Base-by-base conservation (phyloP, 2,797 vertebrate species). In the Sebastes goodei region DNA sequence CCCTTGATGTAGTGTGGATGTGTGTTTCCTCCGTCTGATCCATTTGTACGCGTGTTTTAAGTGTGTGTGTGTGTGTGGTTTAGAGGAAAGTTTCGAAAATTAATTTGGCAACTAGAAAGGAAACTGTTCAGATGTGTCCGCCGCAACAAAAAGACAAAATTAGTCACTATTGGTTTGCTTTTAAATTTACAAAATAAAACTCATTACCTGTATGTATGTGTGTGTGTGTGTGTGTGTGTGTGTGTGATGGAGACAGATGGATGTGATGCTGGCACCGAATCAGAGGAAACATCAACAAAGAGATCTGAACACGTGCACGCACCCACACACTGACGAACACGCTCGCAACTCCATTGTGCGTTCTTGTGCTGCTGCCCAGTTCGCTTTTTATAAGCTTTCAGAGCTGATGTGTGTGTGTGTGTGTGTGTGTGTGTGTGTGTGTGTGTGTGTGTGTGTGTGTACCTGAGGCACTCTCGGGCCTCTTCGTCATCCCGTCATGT, bases 251-350 rank as follows among this genome's bases (percentile, higher is more conserved):
- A 84, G 83, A 88, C 89, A 91, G 86, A 92, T 93, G 85, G 90
- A 89, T 91, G 85, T 89, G 90, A 85, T 79, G 76, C 80, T 90
- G 90, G 91, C 91, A 88, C 60, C 17, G 63, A 91, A 90, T 92
- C 87, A 90, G 83, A 88, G 81, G 56, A 65, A 92, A 85, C 81
- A 84, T 90, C 89, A 90, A 90, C 87, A 92, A 86, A 92, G 89
- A 82, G 78, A 83, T 84, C 78, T 82, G 84, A 90, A 74, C 82
- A 86, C 72, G 59, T 20, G 17, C 80, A 67, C 64, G 2, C 74
- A 49, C 74, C 2, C 72, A 75, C 80, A 78, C 71, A 74, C 70
- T 9, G 23, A 78, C 57, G 55, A 53, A 38, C 53, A 63, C 63
- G 4, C 55, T 59, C 29, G 61, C 29, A 60, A 53, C 69, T 68